A percentile compares a stretch with the other conserved stretches of the same genome.
These are phyloP conservation scores for Drosophila macrothrix DNA, from an alignment of 2,888 invertebrate species.

Conservation along the genomic window DNA sequence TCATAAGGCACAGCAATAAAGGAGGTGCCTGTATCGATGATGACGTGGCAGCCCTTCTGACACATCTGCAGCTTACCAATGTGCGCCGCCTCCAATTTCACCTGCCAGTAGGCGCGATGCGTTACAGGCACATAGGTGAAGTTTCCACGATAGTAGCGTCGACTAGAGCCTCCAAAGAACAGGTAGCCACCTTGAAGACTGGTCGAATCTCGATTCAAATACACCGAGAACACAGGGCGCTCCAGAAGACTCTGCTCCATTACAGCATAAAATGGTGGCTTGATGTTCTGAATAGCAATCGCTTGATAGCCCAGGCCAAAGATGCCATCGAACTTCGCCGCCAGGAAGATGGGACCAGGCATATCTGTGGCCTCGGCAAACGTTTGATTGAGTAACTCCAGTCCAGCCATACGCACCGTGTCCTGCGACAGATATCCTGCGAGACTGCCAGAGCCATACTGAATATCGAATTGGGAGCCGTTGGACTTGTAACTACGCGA, in stretches of 20 bases:
- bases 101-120: slow-evolving; percentile 68
- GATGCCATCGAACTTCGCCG: slow-evolving; percentile 72
- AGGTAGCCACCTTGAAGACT: slow-evolving; percentile 55
- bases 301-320: slow-evolving; percentile 66
- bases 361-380: slow-evolving; percentile 71
- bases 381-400: slow-evolving; percentile 55
- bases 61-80: slow-evolving; percentile 57
- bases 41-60: slow-evolving; percentile 62
- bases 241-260: slow-evolving; percentile 57
- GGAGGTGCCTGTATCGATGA: slow-evolving; percentile 90
- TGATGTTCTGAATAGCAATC: slow-evolving; percentile 64
- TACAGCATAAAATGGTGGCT: slow-evolving; percentile 67
- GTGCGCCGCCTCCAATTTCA: slow-evolving; percentile 52
- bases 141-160: slow-evolving; percentile 54
- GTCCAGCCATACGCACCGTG: slow-evolving; percentile 60
- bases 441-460: slow-evolving; percentile 69
- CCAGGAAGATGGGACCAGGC: slow-evolving; percentile 74
- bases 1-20: slow-evolving; percentile 94
- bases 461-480: slow-evolving; percentile 86
- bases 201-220: slow-evolving; percentile 47
- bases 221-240: slow-evolving; percentile 63
- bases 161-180: slow-evolving; percentile 69
- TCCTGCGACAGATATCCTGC: slow-evolving; percentile 60
- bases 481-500: slow-evolving; percentile 93
- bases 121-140: slow-evolving; percentile 68